Conservation (phyloP, 2,797 vertebrate species). For the Morelia viridis region DNA sequence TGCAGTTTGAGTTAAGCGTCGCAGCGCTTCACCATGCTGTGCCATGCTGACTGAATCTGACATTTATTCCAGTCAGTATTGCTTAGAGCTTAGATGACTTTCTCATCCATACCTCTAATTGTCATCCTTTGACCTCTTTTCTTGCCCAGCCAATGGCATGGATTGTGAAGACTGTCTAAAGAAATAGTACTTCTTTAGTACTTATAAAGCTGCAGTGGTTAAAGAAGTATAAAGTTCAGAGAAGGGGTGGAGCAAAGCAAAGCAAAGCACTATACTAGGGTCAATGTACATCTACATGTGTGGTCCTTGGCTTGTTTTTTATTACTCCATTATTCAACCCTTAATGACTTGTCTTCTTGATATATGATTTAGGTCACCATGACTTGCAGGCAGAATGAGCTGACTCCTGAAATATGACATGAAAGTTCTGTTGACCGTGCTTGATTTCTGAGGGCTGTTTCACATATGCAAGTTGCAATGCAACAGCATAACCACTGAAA, state of each 20-base stretch:
- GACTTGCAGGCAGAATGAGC: neutral
- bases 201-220: neutral
- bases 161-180: neutral
- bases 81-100: neutral
- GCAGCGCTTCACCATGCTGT: too few species aligned
- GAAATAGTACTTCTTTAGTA: neutral
- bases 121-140: neutral
- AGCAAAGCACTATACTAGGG: neutral
- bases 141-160: neutral
- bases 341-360: neutral
- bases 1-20: too few species aligned
- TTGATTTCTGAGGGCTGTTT: neutral
- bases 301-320: neutral
- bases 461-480: neutral
- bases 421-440: neutral
- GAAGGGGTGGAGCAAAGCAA: neutral
- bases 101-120: neutral
- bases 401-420: neutral
- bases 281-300: neutral
- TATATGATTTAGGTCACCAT: neutral
- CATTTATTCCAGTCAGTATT: neutral
- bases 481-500: neutral
- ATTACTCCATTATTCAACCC: too few species aligned
- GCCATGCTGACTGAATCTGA: too few species aligned
- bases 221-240: neutral